A percentile compares a stretch with the other conserved stretches of the same genome.
Evolutionary conservation across 2,888 invertebrate species (phyloP).

Genomic region (Anticlea derivata): DNA sequence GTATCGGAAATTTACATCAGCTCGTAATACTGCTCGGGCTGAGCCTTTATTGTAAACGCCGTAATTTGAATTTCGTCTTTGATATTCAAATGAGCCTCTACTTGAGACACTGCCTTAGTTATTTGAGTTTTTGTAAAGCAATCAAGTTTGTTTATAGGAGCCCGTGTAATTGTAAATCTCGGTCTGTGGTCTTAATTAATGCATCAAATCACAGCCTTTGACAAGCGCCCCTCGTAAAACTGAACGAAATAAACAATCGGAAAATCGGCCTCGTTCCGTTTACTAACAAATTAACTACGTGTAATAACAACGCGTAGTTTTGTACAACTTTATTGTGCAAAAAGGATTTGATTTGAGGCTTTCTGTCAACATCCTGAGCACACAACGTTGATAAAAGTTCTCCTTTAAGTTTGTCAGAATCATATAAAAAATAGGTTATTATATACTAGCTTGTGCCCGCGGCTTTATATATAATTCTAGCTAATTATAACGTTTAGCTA

Average conservation of each 20-base stretch:
- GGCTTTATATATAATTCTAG: no score
- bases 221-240: constrained; percentile 57
- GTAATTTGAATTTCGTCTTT: constrained; percentile 84
- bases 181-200: constrained; percentile 80
- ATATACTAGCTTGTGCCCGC: no score
- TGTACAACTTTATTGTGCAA: constrained; percentile 3
- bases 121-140: constrained; percentile 84
- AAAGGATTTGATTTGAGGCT: constrained; percentile 6
- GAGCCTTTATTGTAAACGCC: constrained; percentile 82
- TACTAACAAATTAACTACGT: constrained; percentile 49
- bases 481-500: no score
- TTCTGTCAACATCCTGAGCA: background rate
- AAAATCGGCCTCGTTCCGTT: constrained; percentile 46
- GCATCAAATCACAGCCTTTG: constrained; percentile 74
- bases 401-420: no score
- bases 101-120: constrained; percentile 84
- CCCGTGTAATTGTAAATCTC: constrained; percentile 81
- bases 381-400: no score
- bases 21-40: constrained; percentile 79
- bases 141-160: constrained; percentile 82
- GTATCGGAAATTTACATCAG: constrained; percentile 83
- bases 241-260: constrained; percentile 56
- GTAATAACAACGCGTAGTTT: constrained; percentile 24
- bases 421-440: no score
- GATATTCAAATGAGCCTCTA: constrained; percentile 83